Conservation (phyloP, 2,888 invertebrate species). For the Ptilodon capucinus region DNA sequence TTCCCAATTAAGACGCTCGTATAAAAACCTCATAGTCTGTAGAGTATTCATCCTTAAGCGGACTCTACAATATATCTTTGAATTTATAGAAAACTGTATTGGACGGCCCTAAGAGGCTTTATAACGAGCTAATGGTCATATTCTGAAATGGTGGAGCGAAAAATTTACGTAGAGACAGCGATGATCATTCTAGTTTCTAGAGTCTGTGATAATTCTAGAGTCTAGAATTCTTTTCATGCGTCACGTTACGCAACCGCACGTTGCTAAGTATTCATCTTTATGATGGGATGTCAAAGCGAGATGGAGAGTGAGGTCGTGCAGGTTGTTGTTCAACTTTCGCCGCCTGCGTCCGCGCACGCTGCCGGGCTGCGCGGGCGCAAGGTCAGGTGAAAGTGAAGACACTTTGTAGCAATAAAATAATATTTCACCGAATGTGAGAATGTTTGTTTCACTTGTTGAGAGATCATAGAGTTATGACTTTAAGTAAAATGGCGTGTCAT, state of each 20-base stretch:
- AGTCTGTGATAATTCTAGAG: no score
- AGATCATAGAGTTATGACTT: not conserved
- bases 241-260: not conserved
- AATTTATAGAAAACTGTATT: no score
- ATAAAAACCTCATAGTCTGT: no score
- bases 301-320: slow-evolving; percentile 1
- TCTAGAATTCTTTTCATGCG: no score
- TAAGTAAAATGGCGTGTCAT: not conserved
- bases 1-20: no score
- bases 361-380: not conserved
- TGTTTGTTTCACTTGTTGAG: not conserved
- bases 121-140: no score
- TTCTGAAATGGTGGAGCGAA: no score
- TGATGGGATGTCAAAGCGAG: not conserved
- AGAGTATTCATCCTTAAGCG: no score
- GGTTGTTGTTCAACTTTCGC: slow-evolving; percentile 1
- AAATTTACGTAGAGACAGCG: no score
- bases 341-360: not conserved
- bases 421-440: not conserved
- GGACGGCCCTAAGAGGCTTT: no score
- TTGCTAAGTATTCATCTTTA: not conserved
- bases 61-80: no score
- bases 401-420: not conserved
- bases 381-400: slow-evolving; percentile 1
- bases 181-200: no score